Conservation (phyloP, 2,797 vertebrate genomes). For the Smutsia temminckii region DNA sequence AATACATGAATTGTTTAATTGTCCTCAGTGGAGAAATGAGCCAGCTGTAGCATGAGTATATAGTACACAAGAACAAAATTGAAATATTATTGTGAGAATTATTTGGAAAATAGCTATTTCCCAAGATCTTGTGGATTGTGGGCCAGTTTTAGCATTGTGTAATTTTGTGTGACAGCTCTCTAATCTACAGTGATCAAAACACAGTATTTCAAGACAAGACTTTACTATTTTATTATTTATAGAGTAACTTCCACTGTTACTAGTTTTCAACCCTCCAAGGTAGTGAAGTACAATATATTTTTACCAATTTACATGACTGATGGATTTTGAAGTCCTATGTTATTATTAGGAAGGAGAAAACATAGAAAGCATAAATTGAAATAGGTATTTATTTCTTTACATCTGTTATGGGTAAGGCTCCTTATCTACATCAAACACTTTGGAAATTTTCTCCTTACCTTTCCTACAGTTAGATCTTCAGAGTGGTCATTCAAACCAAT, state of each 20-base stretch:
- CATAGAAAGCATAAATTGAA: background rate
- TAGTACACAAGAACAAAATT: background rate
- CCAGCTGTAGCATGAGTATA: background rate
- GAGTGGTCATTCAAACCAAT: background rate
- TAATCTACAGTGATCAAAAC: background rate
- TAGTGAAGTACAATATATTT: background rate
- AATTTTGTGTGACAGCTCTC: background rate
- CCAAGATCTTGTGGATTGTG: background rate
- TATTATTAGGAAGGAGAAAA: constrained; percentile 26
- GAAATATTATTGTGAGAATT: constrained; percentile 50
- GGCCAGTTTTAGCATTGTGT: constrained; percentile 30
- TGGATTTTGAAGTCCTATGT: background rate
- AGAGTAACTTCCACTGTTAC: constrained; percentile 20
- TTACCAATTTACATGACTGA: background rate
- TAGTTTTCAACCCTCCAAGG: background rate
- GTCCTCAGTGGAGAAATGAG: constrained; percentile 10
- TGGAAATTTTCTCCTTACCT: constrained; percentile 9
- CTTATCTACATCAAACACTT: background rate
- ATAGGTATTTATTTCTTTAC: background rate
- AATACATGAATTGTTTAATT: background rate
- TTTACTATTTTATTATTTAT: constrained; percentile 46
- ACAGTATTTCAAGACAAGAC: background rate
- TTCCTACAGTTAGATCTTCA: background rate
- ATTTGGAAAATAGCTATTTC: constrained; percentile 39
- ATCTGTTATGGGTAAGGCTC: background rate